Conservation (phyloP, 1,140 invertebrate species). For the Drosophila prosaltans region DNA sequence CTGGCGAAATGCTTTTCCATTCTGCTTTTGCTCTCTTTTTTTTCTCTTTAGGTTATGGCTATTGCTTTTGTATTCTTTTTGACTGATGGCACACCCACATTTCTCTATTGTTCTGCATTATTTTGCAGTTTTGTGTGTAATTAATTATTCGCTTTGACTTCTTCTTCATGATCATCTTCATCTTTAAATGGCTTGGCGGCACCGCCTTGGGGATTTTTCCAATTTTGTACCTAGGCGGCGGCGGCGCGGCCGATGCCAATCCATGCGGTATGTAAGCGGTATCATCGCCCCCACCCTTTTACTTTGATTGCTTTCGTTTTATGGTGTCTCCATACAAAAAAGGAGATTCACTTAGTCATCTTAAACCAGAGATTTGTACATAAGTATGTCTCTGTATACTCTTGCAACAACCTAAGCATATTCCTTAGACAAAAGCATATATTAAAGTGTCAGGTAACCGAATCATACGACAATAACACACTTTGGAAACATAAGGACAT, state of each 20-base stretch:
- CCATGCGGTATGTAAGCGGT: slow-evolving; percentile 29
- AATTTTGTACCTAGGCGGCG: slow-evolving; percentile 28
- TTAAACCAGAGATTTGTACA: background rate
- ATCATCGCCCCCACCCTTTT: slow-evolving; percentile 15
- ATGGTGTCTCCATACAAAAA: slow-evolving; percentile 17
- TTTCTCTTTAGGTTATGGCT: background rate
- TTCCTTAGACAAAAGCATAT: background rate
- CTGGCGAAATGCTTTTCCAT: slow-evolving; percentile 69
- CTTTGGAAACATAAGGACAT: too few species aligned
- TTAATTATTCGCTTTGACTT: slow-evolving; percentile 49
- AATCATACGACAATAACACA: too few species aligned
- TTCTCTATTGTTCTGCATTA: slow-evolving; percentile 71
- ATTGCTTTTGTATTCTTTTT: slow-evolving; percentile 24
- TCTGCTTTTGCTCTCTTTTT: background rate
- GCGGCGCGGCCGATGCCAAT: slow-evolving; percentile 1
- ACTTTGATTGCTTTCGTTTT: slow-evolving; percentile 25
- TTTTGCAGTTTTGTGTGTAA: slow-evolving; percentile 59
- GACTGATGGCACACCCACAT: slow-evolving; percentile 31
- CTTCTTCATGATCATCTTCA: background rate
- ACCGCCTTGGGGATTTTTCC: slow-evolving; percentile 10
- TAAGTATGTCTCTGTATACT: background rate
- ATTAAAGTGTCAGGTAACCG: too few species aligned
- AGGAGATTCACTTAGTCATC: slow-evolving; percentile 31
- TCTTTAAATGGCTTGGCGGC: slow-evolving; percentile 37
- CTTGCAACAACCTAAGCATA: background rate